Evolutionary conservation across 23 tunicate genomes (phyloP).

Genomic region (Clavelina lepadiformis): DNA sequence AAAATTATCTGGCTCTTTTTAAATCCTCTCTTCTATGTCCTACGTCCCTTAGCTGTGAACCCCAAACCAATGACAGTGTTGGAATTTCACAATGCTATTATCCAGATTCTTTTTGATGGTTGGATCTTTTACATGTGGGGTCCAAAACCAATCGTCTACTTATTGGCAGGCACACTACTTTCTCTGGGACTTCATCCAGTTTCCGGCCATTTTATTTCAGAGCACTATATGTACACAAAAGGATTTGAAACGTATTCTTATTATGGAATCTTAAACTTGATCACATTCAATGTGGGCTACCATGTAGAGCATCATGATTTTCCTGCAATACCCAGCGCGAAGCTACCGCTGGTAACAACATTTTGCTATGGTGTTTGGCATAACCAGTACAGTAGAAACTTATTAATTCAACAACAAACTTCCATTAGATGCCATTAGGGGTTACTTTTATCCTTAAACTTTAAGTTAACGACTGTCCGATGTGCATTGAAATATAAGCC

Average conservation of each 20-base stretch:
- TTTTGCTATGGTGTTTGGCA: no score
- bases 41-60: conserved; percentile 81
- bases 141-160: conserved; percentile 68
- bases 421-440: no score
- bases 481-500: background rate
- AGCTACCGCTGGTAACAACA: conserved; percentile 63
- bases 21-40: conserved; percentile 84
- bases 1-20: conserved; percentile 86
- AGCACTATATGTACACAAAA: conserved; percentile 95
- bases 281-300: conserved; percentile 97
- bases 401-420: no score
- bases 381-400: no score
- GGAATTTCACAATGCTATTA: conserved; percentile 77
- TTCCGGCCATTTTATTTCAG: conserved; percentile 94
- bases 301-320: conserved; percentile 98
- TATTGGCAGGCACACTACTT: conserved; percentile 67
- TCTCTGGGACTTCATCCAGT: conserved; percentile 92
- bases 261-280: conserved; percentile 74
- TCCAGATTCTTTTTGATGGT: conserved; percentile 75
- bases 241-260: conserved; percentile 96
- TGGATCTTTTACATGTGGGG: conserved; percentile 84
- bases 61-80: conserved; percentile 86
- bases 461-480: no score
- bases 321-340: conserved; percentile 88
- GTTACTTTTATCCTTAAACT: no score